Evolutionary conservation across 2,113 vertebrate species (phyloP).

Genomic region (Platysteira castanea): DNA sequence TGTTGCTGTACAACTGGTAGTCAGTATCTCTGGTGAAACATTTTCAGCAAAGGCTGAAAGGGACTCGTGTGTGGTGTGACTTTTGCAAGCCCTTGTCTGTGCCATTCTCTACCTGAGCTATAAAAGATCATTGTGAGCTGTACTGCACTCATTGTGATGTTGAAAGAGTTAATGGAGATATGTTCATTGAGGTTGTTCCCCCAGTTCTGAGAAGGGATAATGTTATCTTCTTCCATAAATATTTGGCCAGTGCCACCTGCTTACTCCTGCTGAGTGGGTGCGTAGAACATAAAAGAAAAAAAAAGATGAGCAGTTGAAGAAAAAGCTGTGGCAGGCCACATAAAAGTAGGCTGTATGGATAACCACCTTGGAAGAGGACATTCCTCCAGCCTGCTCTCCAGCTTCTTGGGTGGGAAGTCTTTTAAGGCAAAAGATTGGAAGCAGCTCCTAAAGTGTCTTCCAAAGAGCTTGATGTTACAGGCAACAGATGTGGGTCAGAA

Average conservation of each 20-base stretch:
- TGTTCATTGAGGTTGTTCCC: not conserved
- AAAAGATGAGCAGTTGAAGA: not conserved
- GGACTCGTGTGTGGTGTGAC: rapidly evolving
- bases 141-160: rapidly evolving
- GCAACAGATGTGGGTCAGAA: not conserved
- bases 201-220: not conserved
- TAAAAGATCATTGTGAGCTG: not conserved
- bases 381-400: not conserved
- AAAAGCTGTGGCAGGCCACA: not conserved
- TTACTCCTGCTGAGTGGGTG: not conserved
- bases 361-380: not conserved
- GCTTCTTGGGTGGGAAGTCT: not conserved
- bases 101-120: rapidly evolving
- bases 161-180: not conserved
- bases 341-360: not conserved
- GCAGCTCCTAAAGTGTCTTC: not conserved
- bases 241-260: not conserved
- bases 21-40: not conserved
- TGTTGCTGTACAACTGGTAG: not conserved
- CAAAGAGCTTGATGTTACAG: not conserved
- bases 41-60: not conserved
- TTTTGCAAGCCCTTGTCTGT: not conserved
- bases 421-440: not conserved
- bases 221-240: not conserved
- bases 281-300: not conserved